Percentiles rank a stretch among this genome's conserved stretches.
phyloP scores from a whole-genome alignment of 2,888 invertebrate species.

The Drosophila anomelani region DNA sequence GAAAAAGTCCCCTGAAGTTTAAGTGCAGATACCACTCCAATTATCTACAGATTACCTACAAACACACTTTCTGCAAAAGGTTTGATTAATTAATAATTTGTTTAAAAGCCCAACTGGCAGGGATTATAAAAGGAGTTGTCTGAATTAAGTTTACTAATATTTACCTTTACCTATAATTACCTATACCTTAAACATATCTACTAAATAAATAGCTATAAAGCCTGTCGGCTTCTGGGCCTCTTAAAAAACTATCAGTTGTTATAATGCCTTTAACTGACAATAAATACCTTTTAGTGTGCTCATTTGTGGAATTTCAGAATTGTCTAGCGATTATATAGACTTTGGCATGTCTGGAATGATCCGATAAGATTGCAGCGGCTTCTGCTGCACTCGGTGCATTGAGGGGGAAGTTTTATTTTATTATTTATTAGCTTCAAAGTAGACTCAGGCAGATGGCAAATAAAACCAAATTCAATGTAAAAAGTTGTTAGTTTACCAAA shows the following conservation, averaged over 20 bases:
- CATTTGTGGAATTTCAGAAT: not conserved
- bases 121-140: too few relatives aligned
- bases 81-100: too few relatives aligned
- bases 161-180: too few relatives aligned
- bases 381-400: not conserved
- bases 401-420: not conserved
- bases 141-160: not conserved
- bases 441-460: too few relatives aligned
- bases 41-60: too few relatives aligned
- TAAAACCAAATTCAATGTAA: not conserved
- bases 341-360: not conserved
- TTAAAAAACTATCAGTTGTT: not conserved
- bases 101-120: too few relatives aligned
- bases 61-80: too few relatives aligned
- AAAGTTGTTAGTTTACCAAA: not conserved
- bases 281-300: conserved; percentile 6
- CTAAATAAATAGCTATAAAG: too few relatives aligned
- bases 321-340: not conserved
- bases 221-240: not conserved
- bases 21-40: not conserved
- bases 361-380: conserved; percentile 15
- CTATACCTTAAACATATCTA: too few relatives aligned
- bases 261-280: not conserved
- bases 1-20: not conserved
- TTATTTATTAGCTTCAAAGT: too few relatives aligned